Percentiles rank a stretch among this genome's conserved stretches.
These are phyloP conservation scores for Spodoptera littoralis DNA, from an alignment of 2,888 invertebrate genomes.

Conservation along the genomic window DNA sequence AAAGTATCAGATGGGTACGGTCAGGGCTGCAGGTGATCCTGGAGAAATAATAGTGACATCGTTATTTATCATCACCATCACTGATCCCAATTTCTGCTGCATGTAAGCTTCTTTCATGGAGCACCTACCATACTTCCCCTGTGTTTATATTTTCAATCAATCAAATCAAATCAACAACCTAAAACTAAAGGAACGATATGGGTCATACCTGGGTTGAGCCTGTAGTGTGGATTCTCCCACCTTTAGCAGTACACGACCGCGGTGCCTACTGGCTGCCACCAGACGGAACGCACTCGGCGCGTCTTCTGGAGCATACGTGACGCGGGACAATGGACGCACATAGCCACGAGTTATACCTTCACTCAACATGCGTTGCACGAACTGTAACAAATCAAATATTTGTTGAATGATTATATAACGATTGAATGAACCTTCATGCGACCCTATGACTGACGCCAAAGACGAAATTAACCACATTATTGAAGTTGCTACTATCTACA, in stretches of 20 bases:
- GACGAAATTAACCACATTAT: no score
- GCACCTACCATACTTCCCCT: no score
- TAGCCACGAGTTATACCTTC: slow-evolving; percentile 72
- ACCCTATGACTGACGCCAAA: no score
- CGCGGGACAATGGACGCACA: slow-evolving; percentile 71
- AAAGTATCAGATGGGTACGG: slow-evolving; percentile 36
- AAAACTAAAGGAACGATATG: not conserved
- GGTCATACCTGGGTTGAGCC: slow-evolving; percentile 32
- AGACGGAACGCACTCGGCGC: slow-evolving; percentile 39
- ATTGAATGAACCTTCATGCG: no score
- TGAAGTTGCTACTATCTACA: no score
- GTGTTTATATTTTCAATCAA: no score
- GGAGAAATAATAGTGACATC: slow-evolving; percentile 1
- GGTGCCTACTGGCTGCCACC: slow-evolving; percentile 34
- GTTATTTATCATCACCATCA: no score
- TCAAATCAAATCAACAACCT: no score
- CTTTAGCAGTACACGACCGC: slow-evolving; percentile 44
- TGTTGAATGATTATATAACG: no score
- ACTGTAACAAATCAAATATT: slow-evolving; percentile 50
- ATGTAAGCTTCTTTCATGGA: no score
- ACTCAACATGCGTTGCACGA: slow-evolving; percentile 62
- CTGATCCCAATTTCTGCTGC: no score
- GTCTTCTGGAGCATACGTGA: slow-evolving; percentile 56
- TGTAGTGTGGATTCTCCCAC: slow-evolving; percentile 8
- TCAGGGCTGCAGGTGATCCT: slow-evolving; percentile 32